Percentiles rank a stretch among this genome's conserved stretches.
phyloP scores from a whole-genome alignment of 2,113 vertebrate genomes.

The Gorsachius goisagi region DNA sequence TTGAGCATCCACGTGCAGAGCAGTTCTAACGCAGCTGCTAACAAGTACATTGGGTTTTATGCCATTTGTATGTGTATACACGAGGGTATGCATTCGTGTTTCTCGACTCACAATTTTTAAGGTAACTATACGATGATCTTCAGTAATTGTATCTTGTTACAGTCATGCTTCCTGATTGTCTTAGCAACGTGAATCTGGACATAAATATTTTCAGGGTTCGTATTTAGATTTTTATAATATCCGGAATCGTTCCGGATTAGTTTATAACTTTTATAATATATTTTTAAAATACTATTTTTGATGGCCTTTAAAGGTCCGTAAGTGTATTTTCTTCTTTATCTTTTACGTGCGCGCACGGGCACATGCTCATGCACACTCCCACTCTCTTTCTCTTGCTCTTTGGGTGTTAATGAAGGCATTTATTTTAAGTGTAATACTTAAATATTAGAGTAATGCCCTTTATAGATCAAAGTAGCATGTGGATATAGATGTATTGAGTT shows the following conservation, averaged over 20 bases:
- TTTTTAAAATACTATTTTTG: not conserved
- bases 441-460: conserved; percentile 8
- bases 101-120: not conserved
- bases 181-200: not conserved
- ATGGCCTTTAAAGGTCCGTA: not conserved
- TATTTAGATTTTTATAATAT: not conserved
- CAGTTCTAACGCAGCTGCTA: not conserved
- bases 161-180: not conserved
- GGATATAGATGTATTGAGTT: not conserved
- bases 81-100: not conserved
- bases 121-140: not conserved
- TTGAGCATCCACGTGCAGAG: not conserved
- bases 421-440: conserved; percentile 4
- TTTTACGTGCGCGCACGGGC: not conserved
- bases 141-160: not conserved
- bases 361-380: not conserved
- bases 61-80: not conserved
- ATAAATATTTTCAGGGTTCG: not conserved
- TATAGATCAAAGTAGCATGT: conserved; percentile 18
- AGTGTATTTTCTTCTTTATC: not conserved
- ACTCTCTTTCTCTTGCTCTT: not conserved
- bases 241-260: not conserved
- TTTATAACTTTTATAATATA: not conserved
- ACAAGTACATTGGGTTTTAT: not conserved
- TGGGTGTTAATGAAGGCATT: conserved; percentile 1